Evolutionary conservation across 2,797 vertebrate genomes (phyloP).

Genomic region (Sebastes diaconus): DNA sequence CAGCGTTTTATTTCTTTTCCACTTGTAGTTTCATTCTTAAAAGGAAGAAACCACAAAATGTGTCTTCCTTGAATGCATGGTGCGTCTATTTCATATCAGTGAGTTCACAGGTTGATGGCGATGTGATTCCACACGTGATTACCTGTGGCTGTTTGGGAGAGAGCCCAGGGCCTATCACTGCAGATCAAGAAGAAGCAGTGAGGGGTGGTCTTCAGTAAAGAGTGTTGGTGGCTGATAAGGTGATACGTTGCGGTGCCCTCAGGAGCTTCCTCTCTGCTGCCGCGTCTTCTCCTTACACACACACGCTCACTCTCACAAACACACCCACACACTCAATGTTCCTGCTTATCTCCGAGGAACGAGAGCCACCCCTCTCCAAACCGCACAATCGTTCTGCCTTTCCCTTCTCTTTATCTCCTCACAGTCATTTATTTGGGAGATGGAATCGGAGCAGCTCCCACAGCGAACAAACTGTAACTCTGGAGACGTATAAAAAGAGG

Average conservation of each 20-base stretch:
- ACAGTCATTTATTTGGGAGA: constrained; percentile 78
- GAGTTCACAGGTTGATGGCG: constrained; percentile 37
- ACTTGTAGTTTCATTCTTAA: constrained; percentile 1
- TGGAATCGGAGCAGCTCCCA: constrained; percentile 72
- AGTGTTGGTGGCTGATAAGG: constrained; percentile 81
- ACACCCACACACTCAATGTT: constrained; percentile 34
- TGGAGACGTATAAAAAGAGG: constrained; percentile 35
- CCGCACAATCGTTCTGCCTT: constrained; percentile 53
- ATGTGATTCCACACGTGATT: constrained; percentile 37
- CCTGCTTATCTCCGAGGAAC: constrained; percentile 73
- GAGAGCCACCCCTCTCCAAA: constrained; percentile 59
- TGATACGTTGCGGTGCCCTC: constrained; percentile 36
- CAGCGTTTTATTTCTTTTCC: background rate
- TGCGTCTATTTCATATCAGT: constrained; percentile 22
- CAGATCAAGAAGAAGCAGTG: constrained; percentile 65
- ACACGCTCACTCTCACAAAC: constrained; percentile 20
- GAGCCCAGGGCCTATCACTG: constrained; percentile 58
- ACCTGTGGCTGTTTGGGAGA: constrained; percentile 31
- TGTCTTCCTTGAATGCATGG: background rate
- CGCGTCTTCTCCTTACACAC: constrained; percentile 12
- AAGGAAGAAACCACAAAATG: constrained; percentile 17
- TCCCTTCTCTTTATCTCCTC: constrained; percentile 71
- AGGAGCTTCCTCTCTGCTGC: constrained; percentile 45
- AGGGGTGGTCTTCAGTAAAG: constrained; percentile 69
- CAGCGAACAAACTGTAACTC: constrained; percentile 53